Evolutionary conservation across 1,140 invertebrate genomes (phyloP).

Genomic region (Mesaphorura yosii): DNA sequence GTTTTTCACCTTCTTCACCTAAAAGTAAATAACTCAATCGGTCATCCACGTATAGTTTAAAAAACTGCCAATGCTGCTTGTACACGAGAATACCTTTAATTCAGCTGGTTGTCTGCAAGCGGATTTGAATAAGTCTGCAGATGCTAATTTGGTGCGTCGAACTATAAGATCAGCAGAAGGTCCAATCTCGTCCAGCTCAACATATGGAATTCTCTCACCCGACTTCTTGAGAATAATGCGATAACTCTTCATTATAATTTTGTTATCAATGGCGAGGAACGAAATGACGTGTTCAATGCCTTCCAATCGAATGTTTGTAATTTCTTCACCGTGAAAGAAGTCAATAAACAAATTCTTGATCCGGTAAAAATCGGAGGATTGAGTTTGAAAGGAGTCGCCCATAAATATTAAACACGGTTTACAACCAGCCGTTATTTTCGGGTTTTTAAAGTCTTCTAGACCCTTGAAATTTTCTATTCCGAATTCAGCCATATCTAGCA

Average conservation of each 20-base stretch:
- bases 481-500: slow-evolving; percentile 95
- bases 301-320: slow-evolving; percentile 67
- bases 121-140: slow-evolving; percentile 78
- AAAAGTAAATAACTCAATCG: slow-evolving; percentile 24
- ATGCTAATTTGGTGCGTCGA: slow-evolving; percentile 74
- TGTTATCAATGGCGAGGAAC: slow-evolving; percentile 63
- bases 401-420: slow-evolving; percentile 90
- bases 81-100: slow-evolving; percentile 63
- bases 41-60: neutral
- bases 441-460: slow-evolving; percentile 63
- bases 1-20: slow-evolving; percentile 81
- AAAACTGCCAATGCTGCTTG: neutral
- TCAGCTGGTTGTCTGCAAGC: slow-evolving; percentile 73
- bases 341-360: slow-evolving; percentile 83
- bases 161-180: slow-evolving; percentile 80
- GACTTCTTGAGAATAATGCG: slow-evolving; percentile 85
- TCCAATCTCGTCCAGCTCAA: slow-evolving; percentile 89
- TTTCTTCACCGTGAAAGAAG: slow-evolving; percentile 79
- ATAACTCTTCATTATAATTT: slow-evolving; percentile 75
- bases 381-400: slow-evolving; percentile 80
- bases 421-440: slow-evolving; percentile 64
- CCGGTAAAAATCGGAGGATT: slow-evolving; percentile 57
- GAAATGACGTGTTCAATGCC: slow-evolving; percentile 86
- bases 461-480: slow-evolving; percentile 71
- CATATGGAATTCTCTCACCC: slow-evolving; percentile 66